Evolutionary conservation across 2,113 vertebrate genomes (phyloP), one percentile per base, ranked within the genome.

Genomic region (Xiphophorus maculatus): DNA sequence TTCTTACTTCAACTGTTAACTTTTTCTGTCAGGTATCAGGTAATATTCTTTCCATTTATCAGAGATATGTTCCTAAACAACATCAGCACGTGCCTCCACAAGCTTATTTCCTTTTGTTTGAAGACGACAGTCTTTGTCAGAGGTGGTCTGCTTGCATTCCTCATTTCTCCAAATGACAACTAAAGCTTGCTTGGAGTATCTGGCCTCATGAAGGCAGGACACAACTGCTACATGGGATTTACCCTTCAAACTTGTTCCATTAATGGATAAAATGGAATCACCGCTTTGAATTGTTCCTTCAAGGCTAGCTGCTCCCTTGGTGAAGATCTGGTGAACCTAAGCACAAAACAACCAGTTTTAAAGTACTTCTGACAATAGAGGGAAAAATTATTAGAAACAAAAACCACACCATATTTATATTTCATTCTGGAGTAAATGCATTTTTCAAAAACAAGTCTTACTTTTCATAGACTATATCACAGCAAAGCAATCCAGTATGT

Each of bases 311-410:
- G 93, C 93, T 58, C 97, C 97, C 90, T 95, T 96, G 74, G 93
- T 93, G 92, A 98, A 98, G 62, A 99, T 96, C 71, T 97, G 95
- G 88, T 99, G 97, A 54, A 99, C 95, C 98, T 99, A 84, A 1
- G 37, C 32, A 85, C 71, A 74, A 54, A 82, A 30, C n/a, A 29
- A 40, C 4, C 42, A 1, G 0, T 1, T 11, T 51, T 27, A 67
- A 9, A 42, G 14, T 3, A 19, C 28, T n/a, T 69, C 25, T 12
- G 5, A 35, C 32, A 60, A 10, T 9, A 63, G 62, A 3, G 28
- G 62, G 14, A 33, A 58, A 58, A 25, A 58, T 63, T 2, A 30
- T 63, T 29, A 30, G 29, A 63, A 63, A 30, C 14, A 30, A 58
- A 58, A n/a, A 25, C 25, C 7, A 25, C 17, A 58, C 51, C 51